phyloP scores from a whole-genome alignment of 2,888 invertebrate species.

The Drosophila testacea region DNA sequence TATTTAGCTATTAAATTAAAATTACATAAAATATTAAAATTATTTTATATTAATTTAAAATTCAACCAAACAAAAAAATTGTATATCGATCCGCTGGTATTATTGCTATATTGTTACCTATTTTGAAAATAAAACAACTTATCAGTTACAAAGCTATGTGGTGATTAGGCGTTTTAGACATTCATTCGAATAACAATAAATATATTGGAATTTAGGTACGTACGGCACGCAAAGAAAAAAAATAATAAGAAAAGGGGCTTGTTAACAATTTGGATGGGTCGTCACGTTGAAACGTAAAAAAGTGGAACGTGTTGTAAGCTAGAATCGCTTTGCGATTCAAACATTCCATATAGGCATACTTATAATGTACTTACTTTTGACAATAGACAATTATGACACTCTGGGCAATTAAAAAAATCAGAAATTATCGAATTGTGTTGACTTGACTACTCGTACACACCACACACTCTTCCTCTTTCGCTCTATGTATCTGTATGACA shows the following conservation, averaged over 20 bases:
- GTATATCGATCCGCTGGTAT: too few species aligned
- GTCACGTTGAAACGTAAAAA: conserved; percentile 53
- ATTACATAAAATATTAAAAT: too few species aligned
- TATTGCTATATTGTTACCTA: too few species aligned
- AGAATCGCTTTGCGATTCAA: conserved; percentile 20
- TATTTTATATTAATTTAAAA: too few species aligned
- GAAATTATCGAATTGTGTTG: conserved; percentile 12
- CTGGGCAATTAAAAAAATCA: conserved; percentile 21
- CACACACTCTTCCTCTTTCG: background rate
- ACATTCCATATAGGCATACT: conserved; percentile 22
- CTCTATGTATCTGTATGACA: conserved; percentile 7
- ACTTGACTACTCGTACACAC: background rate
- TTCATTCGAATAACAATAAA: too few species aligned
- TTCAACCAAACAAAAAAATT: too few species aligned
- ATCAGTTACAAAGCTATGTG: too few species aligned
- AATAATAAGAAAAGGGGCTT: conserved; percentile 5
- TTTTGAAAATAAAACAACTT: too few species aligned
- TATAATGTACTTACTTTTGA: conserved; percentile 8
- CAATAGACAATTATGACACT: conserved; percentile 2
- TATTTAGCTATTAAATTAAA: too few species aligned
- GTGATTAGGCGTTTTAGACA: too few species aligned
- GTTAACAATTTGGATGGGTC: conserved; percentile 33
- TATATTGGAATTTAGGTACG: background rate
- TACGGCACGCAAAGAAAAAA: conserved; percentile 16
- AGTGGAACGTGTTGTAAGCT: conserved; percentile 53